Evolutionary conservation across 2,113 vertebrate genomes (phyloP), one percentile per base, ranked within the genome.

Genomic region (Cichladusa arquata): DNA sequence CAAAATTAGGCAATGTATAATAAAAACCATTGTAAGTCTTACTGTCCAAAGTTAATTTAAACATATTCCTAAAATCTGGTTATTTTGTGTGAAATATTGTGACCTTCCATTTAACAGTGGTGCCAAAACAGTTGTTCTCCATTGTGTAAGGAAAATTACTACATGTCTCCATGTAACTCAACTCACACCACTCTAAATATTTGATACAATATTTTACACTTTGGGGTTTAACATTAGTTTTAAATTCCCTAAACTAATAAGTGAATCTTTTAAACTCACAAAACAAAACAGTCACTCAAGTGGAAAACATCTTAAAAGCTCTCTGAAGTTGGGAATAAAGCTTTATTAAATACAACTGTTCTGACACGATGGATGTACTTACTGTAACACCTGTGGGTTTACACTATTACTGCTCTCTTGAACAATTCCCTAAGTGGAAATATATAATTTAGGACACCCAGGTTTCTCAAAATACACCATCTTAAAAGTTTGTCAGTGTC

Each of bases 231-330:
- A 95, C 89, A 95, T 93, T 90, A 58, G 69, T 90, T 97, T 97
- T 91, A 80, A 97, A 95, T 97, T 97, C 97, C 95, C 94, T 88
- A 92, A 97, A 73, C 90, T 89, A 94, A 95, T 58, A 95, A 81
- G 36, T 54, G 65, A 93, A 96, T 96, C 85, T 96, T 97, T 96
- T 95, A 96, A 96, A 97, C 81, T 80, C 86, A 65, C 76, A 92
- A 95, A 90, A 96, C 76, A 96, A 97, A 97, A 94, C 65, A 93
- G 90, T 77, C 92, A 97, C 67, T 66, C 92, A 96, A 95, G 96
- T 92, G 92, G 97, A 97, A 98, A 98, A 98, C 60, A 73, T 84
- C 88, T 97, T 98, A 97, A 98, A 97, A 98, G 95, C 95, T 93
- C 88, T 97, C 95, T 73, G 50, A 96, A 94, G 96, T 89, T 96